Evolutionary conservation across 2,113 vertebrate species (phyloP), one percentile per base, ranked within the genome.

Genomic region (Serilophus lunatus): DNA sequence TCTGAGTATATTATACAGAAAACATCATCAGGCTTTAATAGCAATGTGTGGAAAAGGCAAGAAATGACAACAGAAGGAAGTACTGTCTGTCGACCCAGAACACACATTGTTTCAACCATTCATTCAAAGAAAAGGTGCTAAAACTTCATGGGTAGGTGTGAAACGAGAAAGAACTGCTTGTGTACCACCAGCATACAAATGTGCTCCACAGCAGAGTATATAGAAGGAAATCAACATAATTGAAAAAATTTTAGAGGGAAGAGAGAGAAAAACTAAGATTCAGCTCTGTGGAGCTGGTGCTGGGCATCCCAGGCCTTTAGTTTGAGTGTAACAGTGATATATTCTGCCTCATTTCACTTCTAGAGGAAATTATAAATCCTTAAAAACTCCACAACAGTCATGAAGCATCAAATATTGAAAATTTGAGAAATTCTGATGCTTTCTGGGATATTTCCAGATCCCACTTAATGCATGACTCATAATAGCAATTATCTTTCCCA

Each of bases 401-500:
- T 42, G 54, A 44, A 85, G 18, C 42, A 83, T 71, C 69, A 85
- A 84, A 89, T 65, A 92, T n/a, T 66, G 40, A 90, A 85, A 95
- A 92, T 60, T 44, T 77, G 69, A 92, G 69, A 93, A 93, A 91
- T 49, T 19, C 38, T 60, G 33, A 26, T 82, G 64, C 24, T 68
- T 87, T 72, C 44, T 89, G 77, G 88, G 47, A 35, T 93, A 74
- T 74, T 94, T 96, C 65, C 91, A 95, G 89, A 77, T 82, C 50
- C 54, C 42, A 54, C 29, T 82, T 95, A 91, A 94, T 90, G 45
- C 11, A 4, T 74, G 51, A 85, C 79, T 86, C 92, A 86, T 86
- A 81, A 92, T 44, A 74, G 76, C 36, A 96, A 87, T 95, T 92
- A 88, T 93, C 51, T 23, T 83, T 29, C 83, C 18, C n/a, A 69